phyloP scores from a whole-genome alignment of 2,113 vertebrate genomes.

The Penelope pileata region DNA sequence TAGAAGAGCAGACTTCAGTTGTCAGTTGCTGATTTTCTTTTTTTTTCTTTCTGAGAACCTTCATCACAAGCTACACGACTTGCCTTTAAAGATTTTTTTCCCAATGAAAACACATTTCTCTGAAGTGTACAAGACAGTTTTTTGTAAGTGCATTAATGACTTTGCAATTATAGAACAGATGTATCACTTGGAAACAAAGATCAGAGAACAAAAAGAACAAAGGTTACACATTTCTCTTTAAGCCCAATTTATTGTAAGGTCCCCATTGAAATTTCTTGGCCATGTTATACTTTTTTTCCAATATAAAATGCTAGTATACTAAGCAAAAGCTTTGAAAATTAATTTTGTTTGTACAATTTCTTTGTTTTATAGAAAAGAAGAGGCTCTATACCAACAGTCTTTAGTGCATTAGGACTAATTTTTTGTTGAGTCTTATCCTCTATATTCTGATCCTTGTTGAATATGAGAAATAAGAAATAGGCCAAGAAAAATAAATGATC shows the following conservation, averaged over 20 bases:
- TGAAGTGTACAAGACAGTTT: background rate
- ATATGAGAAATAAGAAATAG: background rate
- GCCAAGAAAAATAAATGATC: constrained; percentile 41
- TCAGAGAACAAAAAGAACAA: background rate
- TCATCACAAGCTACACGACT: background rate
- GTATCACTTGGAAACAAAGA: background rate
- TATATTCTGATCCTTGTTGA: background rate
- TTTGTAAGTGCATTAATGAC: background rate
- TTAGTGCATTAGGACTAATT: background rate
- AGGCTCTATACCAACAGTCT: fast-evolving
- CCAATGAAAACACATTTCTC: background rate
- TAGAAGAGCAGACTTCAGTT: background rate
- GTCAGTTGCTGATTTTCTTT: background rate
- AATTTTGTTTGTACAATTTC: background rate
- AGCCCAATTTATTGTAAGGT: background rate
- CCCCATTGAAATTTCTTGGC: background rate
- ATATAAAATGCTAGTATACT: background rate
- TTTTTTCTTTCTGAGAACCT: background rate
- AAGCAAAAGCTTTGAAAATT: background rate
- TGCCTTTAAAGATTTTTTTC: background rate
- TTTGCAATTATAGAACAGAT: background rate
- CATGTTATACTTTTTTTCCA: background rate
- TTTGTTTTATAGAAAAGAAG: background rate
- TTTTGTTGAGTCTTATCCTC: background rate
- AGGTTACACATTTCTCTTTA: background rate